phyloP scores from a whole-genome alignment of 2,888 invertebrate genomes.

The Eupelmus urozonus region DNA sequence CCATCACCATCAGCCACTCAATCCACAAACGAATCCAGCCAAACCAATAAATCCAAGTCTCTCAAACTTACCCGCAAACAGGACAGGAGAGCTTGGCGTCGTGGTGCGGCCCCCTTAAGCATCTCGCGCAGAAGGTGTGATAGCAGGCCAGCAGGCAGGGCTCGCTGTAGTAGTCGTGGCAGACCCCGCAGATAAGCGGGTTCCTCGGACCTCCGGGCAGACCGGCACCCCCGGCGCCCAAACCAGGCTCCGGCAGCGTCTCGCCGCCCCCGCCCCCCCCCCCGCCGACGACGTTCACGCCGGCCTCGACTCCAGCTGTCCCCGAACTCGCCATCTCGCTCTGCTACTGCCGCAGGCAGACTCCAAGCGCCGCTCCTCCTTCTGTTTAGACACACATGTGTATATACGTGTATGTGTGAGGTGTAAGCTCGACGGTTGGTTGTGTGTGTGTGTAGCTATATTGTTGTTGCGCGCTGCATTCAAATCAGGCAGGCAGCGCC shows the following conservation, averaged over 20 bases:
- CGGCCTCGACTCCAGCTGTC: constrained; percentile 62
- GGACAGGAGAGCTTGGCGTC: constrained; percentile 83
- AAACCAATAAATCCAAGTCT: no score
- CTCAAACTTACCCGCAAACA: constrained; percentile 82
- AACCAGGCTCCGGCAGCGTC: constrained; percentile 65
- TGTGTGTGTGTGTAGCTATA: no score
- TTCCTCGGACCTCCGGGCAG: constrained; percentile 75
- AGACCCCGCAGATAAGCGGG: constrained; percentile 83
- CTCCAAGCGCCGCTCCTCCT: no score
- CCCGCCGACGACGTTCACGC: constrained; percentile 57
- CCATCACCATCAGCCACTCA: no score
- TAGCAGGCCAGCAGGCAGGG: constrained; percentile 84
- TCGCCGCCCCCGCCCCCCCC: no score
- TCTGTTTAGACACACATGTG: no score
- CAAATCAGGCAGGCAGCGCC: no score
- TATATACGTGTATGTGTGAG: no score
- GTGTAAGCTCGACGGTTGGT: no score
- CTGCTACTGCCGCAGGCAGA: not conserved
- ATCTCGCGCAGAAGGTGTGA: constrained; percentile 85
- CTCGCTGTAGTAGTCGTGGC: constrained; percentile 84
- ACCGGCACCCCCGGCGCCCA: constrained; percentile 64
- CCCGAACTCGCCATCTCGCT: constrained; percentile 70
- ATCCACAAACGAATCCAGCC: no score
- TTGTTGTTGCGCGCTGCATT: no score
- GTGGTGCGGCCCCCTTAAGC: constrained; percentile 81